phyloP scores from a whole-genome alignment of 2,888 invertebrate species.

The Lycaena phlaeas region DNA sequence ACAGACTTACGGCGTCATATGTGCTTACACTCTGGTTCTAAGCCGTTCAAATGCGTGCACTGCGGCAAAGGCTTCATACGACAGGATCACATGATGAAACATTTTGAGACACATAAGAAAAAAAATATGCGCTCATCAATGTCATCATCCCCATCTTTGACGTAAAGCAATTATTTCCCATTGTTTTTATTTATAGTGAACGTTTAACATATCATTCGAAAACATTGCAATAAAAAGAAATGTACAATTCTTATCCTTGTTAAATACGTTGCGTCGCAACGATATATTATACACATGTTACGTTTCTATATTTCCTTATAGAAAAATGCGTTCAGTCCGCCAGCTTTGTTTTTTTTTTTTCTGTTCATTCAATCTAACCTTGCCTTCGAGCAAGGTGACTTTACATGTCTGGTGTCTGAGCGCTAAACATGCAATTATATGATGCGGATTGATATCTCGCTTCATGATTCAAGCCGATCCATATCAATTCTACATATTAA shows the following conservation, averaged over 20 bases:
- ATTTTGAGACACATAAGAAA: constrained; percentile 84
- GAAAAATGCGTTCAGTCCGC: constrained; percentile 38
- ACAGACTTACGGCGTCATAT: constrained; percentile 90
- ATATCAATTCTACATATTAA: constrained; percentile 58
- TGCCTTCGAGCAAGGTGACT: constrained; percentile 67
- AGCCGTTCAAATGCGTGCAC: constrained; percentile 85
- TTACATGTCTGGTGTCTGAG: constrained; percentile 64
- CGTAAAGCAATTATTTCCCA: not conserved
- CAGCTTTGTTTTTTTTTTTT: constrained; percentile 59
- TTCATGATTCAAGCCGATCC: constrained; percentile 55
- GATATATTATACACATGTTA: constrained; percentile 27
- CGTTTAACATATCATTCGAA: constrained; percentile 39
- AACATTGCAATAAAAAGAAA: constrained; percentile 27
- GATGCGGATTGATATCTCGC: constrained; percentile 51
- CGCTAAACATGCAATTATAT: constrained; percentile 66
- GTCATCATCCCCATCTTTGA: constrained; percentile 31
- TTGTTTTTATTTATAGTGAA: not conserved
- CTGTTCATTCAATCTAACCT: constrained; percentile 66
- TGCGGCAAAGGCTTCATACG: constrained; percentile 92
- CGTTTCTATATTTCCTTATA: constrained; percentile 27
- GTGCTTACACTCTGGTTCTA: constrained; percentile 89
- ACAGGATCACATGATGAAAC: constrained; percentile 93
- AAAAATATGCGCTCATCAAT: constrained; percentile 57
- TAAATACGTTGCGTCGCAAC: constrained; percentile 24
- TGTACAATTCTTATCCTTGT: constrained; percentile 25